A percentile compares a stretch with the other conserved stretches of the same genome.
Conservation (phyloP, 2,888 invertebrate species). For the Liposcelis brunnea region DNA sequence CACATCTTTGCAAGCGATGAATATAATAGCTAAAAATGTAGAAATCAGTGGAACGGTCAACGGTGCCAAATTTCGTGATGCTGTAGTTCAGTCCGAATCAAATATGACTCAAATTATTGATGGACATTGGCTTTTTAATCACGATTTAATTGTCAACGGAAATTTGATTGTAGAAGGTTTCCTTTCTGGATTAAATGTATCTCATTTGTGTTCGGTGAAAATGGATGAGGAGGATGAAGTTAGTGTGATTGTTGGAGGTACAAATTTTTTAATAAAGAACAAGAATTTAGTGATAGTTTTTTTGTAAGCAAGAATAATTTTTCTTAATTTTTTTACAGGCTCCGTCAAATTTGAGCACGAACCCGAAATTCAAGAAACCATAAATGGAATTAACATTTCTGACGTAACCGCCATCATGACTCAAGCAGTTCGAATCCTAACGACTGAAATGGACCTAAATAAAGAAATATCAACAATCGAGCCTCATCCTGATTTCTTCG, state of each 20-base stretch:
- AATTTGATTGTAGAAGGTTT: slow-evolving; percentile 22
- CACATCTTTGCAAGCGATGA: no score
- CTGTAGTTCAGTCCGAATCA: slow-evolving; percentile 24
- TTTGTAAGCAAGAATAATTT: slow-evolving; percentile 17
- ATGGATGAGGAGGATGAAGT: background rate
- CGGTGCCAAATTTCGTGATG: slow-evolving; percentile 28
- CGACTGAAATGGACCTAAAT: slow-evolving; percentile 26
- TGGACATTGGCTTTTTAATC: slow-evolving; percentile 21
- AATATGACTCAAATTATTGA: slow-evolving; percentile 18
- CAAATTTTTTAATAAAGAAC: slow-evolving; percentile 19
- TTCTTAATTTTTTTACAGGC: slow-evolving; percentile 23
- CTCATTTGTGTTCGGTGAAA: background rate
- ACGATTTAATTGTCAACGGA: slow-evolving; percentile 21
- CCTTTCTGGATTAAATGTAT: slow-evolving; percentile 18
- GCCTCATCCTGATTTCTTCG: slow-evolving; percentile 21
- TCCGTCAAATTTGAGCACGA: slow-evolving; percentile 27
- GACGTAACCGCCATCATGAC: slow-evolving; percentile 30
- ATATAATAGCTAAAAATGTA: no score
- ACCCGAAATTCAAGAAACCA: slow-evolving; percentile 24
- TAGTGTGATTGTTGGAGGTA: slow-evolving; percentile 3
- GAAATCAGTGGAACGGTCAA: no score
- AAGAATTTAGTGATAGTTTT: slow-evolving; percentile 21
- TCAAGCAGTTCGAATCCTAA: slow-evolving; percentile 29
- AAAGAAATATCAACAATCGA: slow-evolving; percentile 23
- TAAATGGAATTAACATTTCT: slow-evolving; percentile 26